Percentiles rank a stretch among this genome's conserved stretches.
Conservation (phyloP, 2,888 invertebrate species). For the Eupithecia abbreviata region DNA sequence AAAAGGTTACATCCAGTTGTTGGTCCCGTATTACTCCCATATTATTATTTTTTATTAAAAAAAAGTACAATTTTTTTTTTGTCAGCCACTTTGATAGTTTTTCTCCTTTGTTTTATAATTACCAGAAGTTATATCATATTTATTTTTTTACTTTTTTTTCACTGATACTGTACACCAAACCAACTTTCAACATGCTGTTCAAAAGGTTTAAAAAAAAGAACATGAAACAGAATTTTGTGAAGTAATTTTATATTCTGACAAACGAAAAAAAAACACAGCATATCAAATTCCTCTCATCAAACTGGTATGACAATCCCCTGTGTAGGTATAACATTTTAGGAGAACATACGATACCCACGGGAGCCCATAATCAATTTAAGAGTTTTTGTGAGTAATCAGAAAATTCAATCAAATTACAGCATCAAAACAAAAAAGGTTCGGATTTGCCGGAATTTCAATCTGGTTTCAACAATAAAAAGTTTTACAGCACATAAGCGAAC, state of each 20-base stretch:
- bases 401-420: conserved; percentile 26
- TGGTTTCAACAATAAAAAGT: conserved; percentile 36
- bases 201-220: no score
- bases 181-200: no score
- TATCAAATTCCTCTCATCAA: neutral
- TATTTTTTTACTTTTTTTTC: no score
- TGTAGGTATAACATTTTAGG: neutral
- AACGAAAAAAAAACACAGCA: neutral
- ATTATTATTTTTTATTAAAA: no score
- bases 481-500: conserved; percentile 33
- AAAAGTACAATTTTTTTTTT: no score
- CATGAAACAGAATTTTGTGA: no score
- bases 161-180: no score
- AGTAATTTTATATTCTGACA: neutral
- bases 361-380: neutral
- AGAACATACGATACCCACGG: neutral
- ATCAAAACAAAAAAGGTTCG: conserved; percentile 19
- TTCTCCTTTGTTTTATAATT: no score
- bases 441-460: conserved; percentile 34
- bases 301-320: neutral
- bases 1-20: neutral
- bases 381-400: conserved; percentile 6
- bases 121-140: no score
- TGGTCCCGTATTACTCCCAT: neutral
- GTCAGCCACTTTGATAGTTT: no score